Evolutionary conservation across 2,888 invertebrate species (phyloP).

Genomic region (Phoronis australis): DNA sequence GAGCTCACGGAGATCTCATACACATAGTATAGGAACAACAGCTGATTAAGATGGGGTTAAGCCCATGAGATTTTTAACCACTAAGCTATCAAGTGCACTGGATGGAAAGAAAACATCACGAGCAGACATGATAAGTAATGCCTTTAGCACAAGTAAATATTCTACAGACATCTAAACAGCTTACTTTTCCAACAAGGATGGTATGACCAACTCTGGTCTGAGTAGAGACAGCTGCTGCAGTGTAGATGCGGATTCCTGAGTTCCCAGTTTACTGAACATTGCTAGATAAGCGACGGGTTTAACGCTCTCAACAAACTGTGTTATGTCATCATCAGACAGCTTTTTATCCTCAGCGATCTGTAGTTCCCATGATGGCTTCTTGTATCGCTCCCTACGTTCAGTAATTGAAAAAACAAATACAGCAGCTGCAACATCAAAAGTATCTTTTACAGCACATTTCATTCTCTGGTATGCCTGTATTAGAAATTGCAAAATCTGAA

Average conservation of each 20-base stretch:
- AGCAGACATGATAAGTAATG: too few species aligned
- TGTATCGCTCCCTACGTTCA: slow-evolving; percentile 45
- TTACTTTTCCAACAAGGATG: slow-evolving; percentile 71
- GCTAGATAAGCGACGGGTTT: slow-evolving; percentile 71
- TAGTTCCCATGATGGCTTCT: slow-evolving; percentile 62
- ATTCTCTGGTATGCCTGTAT: too few species aligned
- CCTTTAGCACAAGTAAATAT: too few species aligned
- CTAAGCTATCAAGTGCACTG: slow-evolving; percentile 8
- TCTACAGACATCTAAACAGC: slow-evolving; percentile 13
- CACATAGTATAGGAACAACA: too few species aligned
- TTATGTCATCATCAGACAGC: slow-evolving; percentile 74
- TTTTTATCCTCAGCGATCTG: slow-evolving; percentile 65
- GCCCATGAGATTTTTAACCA: too few species aligned
- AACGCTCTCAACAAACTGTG: slow-evolving; percentile 69
- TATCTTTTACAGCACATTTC: too few species aligned
- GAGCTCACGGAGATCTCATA: too few species aligned
- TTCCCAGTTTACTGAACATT: slow-evolving; percentile 70
- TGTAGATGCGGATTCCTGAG: slow-evolving; percentile 62
- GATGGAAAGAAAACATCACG: not conserved
- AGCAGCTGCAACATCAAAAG: too few species aligned
- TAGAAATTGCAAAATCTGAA: too few species aligned
- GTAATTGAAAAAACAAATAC: too few species aligned
- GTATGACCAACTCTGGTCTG: slow-evolving; percentile 76
- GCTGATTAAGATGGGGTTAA: too few species aligned
- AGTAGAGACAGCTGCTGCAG: slow-evolving; percentile 72